Evolutionary conservation across 2,113 vertebrate genomes (phyloP), one percentile per base, ranked within the genome.

Genomic region (Limanda limanda): DNA sequence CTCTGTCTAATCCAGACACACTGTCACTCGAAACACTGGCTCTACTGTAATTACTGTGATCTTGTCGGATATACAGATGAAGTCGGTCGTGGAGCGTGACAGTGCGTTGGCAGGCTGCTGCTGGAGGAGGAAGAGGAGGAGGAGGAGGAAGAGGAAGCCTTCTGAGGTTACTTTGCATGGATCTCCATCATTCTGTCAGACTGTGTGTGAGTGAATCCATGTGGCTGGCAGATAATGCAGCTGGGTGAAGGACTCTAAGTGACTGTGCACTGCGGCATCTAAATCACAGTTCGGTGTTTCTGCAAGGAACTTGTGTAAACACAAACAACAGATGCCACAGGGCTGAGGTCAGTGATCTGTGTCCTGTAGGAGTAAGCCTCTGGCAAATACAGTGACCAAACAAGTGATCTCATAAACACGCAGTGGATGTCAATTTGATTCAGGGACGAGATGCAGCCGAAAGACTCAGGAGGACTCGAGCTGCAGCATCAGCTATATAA

Each of bases 11-110:
- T 75, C 68, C 81, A 82, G 62, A 76, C 9, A 35, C 42, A 77
- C 31, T 68, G 81, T 76, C 86, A 83, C 68, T 69, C 52, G 0
- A 73, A 82, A 88, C 82, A 74, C 69, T 70, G 78, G 68, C 68
- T 83, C 72, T 40, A 45, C 74, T 77, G 84, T 81, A 78, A 89
- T 83, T 84, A 86, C 72, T 65, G 86, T 13, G 8, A 83, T 85
- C 63, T 64, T 78, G 86, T 86, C 83, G 73, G 78, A 78, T 27
- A 65, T 51, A 69, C 66, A 69, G 55, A 76, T 75, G 64, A 25
- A 81, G 83, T 71, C 84, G 35, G 68, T 70, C 62, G 35, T 35
- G 61, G 68, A 73, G 71, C 25, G 56, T 68, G 79, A 69, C 81
- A 76, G 72, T 54, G 74, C 12, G 64, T 57, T 40, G 14, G 77